phyloP scores from a whole-genome alignment of 1,140 invertebrate species.

The Ericerus pela region DNA sequence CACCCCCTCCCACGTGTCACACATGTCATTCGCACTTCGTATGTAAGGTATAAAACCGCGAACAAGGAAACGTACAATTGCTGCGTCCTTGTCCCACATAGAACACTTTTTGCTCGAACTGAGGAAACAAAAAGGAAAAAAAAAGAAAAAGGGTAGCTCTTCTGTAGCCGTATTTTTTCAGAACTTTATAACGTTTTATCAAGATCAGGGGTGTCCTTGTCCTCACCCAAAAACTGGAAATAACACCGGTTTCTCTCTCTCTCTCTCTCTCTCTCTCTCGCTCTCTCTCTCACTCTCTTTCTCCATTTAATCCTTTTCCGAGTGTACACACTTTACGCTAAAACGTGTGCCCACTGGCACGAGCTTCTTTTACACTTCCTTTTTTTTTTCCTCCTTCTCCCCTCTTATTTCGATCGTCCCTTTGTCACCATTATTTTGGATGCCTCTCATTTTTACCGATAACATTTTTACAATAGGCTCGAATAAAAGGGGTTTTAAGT shows the following conservation, averaged over 20 bases:
- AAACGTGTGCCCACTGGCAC: neutral
- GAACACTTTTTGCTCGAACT: too few species aligned
- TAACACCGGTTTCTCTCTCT: conserved; percentile 7
- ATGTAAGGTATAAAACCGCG: too few species aligned
- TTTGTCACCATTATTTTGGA: neutral
- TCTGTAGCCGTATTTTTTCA: too few species aligned
- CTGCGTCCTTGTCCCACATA: too few species aligned
- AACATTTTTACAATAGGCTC: conserved; percentile 4
- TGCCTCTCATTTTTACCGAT: conserved; percentile 2
- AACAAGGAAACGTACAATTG: conserved; percentile 6
- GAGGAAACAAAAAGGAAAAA: too few species aligned
- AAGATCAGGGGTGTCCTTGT: conserved; percentile 2
- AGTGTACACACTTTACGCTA: conserved; percentile 7
- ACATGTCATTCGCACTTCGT: too few species aligned
- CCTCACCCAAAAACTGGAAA: conserved; percentile 1
- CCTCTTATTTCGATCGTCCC: neutral
- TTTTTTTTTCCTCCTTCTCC: too few species aligned
- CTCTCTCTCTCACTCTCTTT: neutral
- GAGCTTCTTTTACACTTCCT: conserved; percentile 7
- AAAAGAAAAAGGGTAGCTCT: too few species aligned
- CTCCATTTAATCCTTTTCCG: neutral
- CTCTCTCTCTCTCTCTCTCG: neutral
- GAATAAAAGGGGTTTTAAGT: too few species aligned
- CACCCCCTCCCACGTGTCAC: neutral
- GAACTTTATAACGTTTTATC: conserved; percentile 1